phyloP scores from a whole-genome alignment of 2,888 invertebrate genomes.

The Cheiracanthium punctorium region DNA sequence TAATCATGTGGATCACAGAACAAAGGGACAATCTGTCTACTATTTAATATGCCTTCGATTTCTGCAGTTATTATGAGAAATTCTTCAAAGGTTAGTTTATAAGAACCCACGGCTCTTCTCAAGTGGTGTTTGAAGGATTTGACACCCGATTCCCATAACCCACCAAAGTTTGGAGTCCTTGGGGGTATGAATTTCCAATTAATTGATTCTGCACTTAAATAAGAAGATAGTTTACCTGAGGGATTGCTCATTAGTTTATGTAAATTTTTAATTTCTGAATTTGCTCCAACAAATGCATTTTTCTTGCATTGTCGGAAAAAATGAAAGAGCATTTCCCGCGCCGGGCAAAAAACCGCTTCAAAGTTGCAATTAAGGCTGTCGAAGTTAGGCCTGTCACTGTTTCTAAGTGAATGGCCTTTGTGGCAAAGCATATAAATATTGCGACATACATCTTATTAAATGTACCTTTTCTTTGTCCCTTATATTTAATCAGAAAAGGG shows the following conservation, averaged over 20 bases:
- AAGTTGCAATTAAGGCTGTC: slow-evolving; percentile 64
- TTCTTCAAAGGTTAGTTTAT: background rate
- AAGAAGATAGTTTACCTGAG: no score
- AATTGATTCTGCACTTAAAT: no score
- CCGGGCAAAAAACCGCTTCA: slow-evolving; percentile 56
- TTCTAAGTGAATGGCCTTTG: slow-evolving; percentile 64
- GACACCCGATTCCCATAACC: background rate
- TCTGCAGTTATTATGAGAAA: slow-evolving; percentile 37
- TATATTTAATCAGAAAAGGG: slow-evolving; percentile 29
- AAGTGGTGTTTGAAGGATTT: background rate
- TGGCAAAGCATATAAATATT: slow-evolving; percentile 60
- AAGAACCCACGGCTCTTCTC: background rate
- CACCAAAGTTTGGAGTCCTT: background rate
- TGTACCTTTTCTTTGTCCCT: background rate
- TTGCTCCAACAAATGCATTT: slow-evolving; percentile 70
- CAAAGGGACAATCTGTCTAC: slow-evolving; percentile 73
- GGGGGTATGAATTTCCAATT: background rate
- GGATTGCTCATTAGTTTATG: background rate
- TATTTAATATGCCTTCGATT: slow-evolving; percentile 74
- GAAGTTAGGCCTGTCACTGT: slow-evolving; percentile 63
- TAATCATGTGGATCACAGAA: slow-evolving; percentile 72
- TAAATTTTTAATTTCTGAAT: slow-evolving; percentile 36
- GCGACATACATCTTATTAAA: slow-evolving; percentile 45
- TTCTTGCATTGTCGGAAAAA: slow-evolving; percentile 66
- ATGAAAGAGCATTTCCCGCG: background rate